Base-by-base conservation (phyloP, 2,888 invertebrate species). In the Temnothorax ravouxi region DNA sequence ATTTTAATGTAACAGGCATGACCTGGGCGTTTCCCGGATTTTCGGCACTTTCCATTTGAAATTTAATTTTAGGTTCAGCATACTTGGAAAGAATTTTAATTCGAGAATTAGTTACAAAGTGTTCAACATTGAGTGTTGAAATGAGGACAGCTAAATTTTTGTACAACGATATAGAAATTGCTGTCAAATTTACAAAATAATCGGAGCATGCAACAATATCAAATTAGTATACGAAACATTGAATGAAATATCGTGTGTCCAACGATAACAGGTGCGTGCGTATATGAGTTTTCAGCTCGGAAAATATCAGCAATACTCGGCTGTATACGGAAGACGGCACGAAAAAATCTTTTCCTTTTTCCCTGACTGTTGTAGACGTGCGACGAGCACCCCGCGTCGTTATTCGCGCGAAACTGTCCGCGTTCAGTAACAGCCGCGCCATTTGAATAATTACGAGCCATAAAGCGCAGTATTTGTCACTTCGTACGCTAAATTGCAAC, bases 371-470 rank as follows among this genome's bases (percentile, higher is more conserved):
- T 62, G 74, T 52, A 77, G 86, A 80, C 54, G 66, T 38, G 61
- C 41, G 44, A 44, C 64, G 69, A 44, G 54, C 56, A 80, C 52
- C 41, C 62, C 29, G 79, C 76, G 44, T 56, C 67, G 75, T 38
- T 29, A 69, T 83, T 47, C 52, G 71, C 15, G n/a, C 52, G 77
- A 77, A 83, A 88, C 84, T 83, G 84, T 84, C 59, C 74, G 66
- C 77, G 74, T 76, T 86, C 81, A 62, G 50, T 76, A 84, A 74
- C 84, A 85, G 85, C 83, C 83, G 82, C 52, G 67, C 72, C 83
- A 82, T 89, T 87, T 85, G 89, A 88, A 87, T 87, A 87, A 87
- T 88, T 86, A 83, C 80, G 72, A 89, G 47, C 87, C 84, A 84
- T 85, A 84, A 86, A 86, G 86, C 76, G 72, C 76, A 44, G 56